Percentiles rank a stretch among this genome's conserved stretches.
These are phyloP conservation scores for Nasonia longicornis DNA, from an alignment of 1,140 invertebrate genomes.

Conservation along the genomic window DNA sequence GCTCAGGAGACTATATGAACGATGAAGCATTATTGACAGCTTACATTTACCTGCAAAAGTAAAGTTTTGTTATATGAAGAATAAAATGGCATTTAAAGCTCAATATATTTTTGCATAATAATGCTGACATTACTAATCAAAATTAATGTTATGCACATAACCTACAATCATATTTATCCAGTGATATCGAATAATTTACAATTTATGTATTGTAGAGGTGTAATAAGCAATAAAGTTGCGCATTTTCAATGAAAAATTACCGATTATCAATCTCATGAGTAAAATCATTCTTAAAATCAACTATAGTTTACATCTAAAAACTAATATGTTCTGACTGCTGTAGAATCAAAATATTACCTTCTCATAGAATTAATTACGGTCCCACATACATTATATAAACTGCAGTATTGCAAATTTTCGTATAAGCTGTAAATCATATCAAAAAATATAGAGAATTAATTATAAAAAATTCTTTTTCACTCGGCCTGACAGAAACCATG, in stretches of 20 bases:
- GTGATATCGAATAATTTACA: not conserved
- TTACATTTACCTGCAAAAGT: conserved; percentile 29
- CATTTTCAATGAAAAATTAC: not conserved
- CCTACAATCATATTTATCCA: conserved; percentile 15
- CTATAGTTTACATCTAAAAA: not conserved
- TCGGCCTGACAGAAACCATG: conserved; percentile 32
- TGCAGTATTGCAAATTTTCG: not conserved
- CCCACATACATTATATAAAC: conserved; percentile 10
- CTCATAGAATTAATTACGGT: not conserved
- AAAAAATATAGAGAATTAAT: conserved; percentile 23
- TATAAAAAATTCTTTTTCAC: conserved; percentile 25
- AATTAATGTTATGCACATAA: conserved; percentile 4
- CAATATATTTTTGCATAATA: not conserved
- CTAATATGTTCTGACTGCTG: not conserved
- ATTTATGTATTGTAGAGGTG: not conserved
- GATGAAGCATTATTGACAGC: conserved; percentile 59
- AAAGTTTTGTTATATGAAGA: not conserved
- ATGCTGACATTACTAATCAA: not conserved
- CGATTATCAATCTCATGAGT: not conserved
- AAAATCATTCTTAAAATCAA: not conserved
- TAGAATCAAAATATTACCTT: conserved; percentile 20
- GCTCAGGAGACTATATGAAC: conserved; percentile 58
- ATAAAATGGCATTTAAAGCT: not conserved
- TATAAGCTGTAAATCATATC: conserved; percentile 11
- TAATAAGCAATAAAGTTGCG: not conserved